Base-by-base conservation (phyloP, 2,797 vertebrate species). In the Crossoptilon crossoptilon region DNA sequence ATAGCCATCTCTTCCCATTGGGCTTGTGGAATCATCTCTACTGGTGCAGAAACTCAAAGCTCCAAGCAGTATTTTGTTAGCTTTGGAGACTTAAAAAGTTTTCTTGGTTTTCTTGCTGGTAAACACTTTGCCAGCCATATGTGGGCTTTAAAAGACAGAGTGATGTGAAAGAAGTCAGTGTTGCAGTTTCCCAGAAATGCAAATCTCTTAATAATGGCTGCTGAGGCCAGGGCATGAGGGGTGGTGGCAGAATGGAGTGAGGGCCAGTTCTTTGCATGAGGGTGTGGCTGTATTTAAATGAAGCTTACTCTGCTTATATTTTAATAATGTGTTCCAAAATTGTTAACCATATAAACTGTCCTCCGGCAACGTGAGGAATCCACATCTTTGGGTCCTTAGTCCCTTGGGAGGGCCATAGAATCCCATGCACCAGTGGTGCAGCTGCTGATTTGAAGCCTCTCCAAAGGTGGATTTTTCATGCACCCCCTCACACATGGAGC, bases 1-100 rank as follows among this genome's bases (percentile, higher is more conserved):
- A 97, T 97, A 97, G 84, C 86, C 0, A 5, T 81, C 35, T 92
- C 77, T 72, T 94, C 66, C 59, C 91, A 85, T 62, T 96, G 88
- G 72, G 48, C 80, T 92, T 60, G 64, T 74, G 89, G 70, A 88
- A 76, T 86, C 62, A 81, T 84, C 48, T 77, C 4, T 67, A 49
- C 71, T 9, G 0, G 0, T 73, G 88, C 75, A 87, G 68, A 88
- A 93, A 59, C 27, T 4, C 75, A 76, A 93, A 72, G 79, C 62
- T 78, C 70, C 68, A 72, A 84, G 72, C 41, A 83, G 49, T 90
- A 55, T 66, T 93, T 95, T 94, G 87, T 94, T 91, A 91, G 76
- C 77, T 93, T 77, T 79, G 87, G 79, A 72, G 71, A 74, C 88
- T 63, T 66, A 69, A 89, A 88, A 89, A 58, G 33, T 10, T 23